Evolutionary conservation across 2,113 vertebrate species (phyloP).

Genomic region (Mesitornis unicolor): DNA sequence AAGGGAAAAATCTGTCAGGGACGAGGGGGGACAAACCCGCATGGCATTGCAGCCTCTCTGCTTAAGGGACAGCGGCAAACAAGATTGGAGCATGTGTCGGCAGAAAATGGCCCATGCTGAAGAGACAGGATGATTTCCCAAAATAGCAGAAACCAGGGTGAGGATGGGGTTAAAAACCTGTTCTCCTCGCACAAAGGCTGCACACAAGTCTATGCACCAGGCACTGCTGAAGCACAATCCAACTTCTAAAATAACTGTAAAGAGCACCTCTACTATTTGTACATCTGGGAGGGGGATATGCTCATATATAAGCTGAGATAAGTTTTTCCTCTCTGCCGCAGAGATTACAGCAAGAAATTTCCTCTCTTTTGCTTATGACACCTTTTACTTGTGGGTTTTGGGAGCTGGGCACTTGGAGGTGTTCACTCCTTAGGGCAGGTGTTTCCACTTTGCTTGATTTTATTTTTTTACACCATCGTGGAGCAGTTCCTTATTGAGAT

Average conservation of each 20-base stretch:
- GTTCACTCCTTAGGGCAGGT: not conserved
- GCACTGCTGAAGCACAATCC: not conserved
- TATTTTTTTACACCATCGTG: not conserved
- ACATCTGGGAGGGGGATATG: rapidly evolving
- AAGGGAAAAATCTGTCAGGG: not conserved
- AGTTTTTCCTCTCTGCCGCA: not conserved
- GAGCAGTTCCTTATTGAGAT: not conserved
- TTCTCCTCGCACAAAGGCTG: not conserved
- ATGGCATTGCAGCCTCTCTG: not conserved
- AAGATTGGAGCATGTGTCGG: not conserved
- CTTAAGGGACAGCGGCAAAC: not conserved
- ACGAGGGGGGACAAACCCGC: not conserved
- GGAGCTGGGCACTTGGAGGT: not conserved
- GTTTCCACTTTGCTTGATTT: not conserved
- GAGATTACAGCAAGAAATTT: not conserved
- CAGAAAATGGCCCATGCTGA: not conserved
- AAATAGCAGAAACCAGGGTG: not conserved
- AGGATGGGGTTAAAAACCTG: not conserved
- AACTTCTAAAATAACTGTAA: not conserved
- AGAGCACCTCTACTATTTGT: not conserved
- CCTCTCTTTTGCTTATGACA: not conserved
- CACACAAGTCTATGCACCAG: not conserved
- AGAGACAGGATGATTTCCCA: not conserved
- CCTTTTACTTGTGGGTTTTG: not conserved
- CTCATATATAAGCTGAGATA: not conserved